A percentile compares a stretch with the other conserved stretches of the same genome.
These are phyloP conservation scores for Ashinkailepas kermadecensis DNA, from an alignment of 2,888 invertebrate species.

Conservation along the genomic window DNA sequence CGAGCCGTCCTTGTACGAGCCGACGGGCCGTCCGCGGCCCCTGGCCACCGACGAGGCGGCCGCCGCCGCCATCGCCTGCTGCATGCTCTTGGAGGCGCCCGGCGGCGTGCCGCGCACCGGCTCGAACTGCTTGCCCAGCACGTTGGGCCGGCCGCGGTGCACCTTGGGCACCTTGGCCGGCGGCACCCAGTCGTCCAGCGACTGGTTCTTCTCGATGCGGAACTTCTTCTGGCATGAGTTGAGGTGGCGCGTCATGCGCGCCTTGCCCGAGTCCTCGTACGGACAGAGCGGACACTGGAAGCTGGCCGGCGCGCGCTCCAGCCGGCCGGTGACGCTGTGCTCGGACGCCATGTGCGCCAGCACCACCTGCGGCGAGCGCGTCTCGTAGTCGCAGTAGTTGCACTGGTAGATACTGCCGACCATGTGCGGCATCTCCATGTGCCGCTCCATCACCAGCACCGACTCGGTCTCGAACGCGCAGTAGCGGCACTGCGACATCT, in stretches of 20 bases:
- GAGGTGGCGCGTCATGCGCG: constrained; percentile 77
- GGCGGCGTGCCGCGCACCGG: constrained; percentile 28
- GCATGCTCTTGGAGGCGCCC: constrained; percentile 28
- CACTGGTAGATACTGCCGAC: constrained; percentile 66
- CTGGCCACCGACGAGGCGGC: constrained; percentile 42
- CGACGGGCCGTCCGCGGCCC: constrained; percentile 45
- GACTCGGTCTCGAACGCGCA: constrained; percentile 88
- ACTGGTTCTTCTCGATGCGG: constrained; percentile 72
- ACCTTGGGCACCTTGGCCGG: constrained; percentile 80
- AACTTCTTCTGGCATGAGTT: constrained; percentile 83
- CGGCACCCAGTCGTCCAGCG: constrained; percentile 76
- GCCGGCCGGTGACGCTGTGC: constrained; percentile 71
- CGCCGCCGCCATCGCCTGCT: constrained; percentile 37
- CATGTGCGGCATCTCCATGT: constrained; percentile 86
- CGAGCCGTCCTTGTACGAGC: constrained; percentile 32
- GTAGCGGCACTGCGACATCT: constrained; percentile 71
- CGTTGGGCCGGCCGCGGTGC: constrained; percentile 33
- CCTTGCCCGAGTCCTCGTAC: constrained; percentile 88
- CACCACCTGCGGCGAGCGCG: constrained; percentile 74
- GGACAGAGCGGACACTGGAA: constrained; percentile 90
- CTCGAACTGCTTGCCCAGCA: constrained; percentile 33
- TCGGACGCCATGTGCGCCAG: constrained; percentile 84
- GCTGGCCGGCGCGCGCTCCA: constrained; percentile 76
- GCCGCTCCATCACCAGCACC: constrained; percentile 69
- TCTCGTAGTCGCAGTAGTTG: constrained; percentile 72